Percentiles rank a stretch among this genome's conserved stretches.
Conservation (phyloP, 2,797 vertebrate genomes). For the Champsocephalus gunnari region DNA sequence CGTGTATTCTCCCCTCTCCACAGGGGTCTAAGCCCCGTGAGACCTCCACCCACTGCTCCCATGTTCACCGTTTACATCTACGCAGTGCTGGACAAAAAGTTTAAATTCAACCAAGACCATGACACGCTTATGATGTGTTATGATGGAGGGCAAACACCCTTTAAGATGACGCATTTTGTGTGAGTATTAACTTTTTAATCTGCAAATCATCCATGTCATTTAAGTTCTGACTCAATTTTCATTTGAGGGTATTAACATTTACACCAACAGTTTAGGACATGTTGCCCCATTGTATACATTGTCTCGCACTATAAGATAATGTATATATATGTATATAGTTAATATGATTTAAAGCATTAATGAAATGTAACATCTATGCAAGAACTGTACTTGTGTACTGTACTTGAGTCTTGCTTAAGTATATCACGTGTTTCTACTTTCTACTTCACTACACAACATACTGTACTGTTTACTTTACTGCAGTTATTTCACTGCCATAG, state of each 20-base stretch:
- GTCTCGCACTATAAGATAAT: neutral
- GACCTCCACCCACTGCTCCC: constrained; percentile 18
- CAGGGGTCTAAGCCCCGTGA: constrained; percentile 64
- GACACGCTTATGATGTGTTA: constrained; percentile 13
- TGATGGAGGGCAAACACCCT: rapidly evolving
- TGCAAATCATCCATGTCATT: too few relatives aligned
- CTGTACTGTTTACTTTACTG: too few relatives aligned
- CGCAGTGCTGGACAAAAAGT: constrained; percentile 77
- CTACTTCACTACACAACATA: too few relatives aligned
- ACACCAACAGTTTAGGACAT: neutral
- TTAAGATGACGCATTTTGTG: constrained; percentile 56
- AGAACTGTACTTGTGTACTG: too few relatives aligned
- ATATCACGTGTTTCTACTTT: too few relatives aligned
- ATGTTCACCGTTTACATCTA: constrained; percentile 77
- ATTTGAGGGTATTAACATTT: too few relatives aligned
- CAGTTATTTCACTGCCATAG: too few relatives aligned
- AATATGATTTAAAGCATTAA: neutral
- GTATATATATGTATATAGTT: too few relatives aligned
- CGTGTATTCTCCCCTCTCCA: neutral
- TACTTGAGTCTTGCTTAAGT: too few relatives aligned
- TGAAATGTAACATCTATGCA: neutral
- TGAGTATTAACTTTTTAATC: constrained; percentile 48
- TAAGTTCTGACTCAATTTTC: too few relatives aligned
- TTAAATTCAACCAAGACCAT: constrained; percentile 37
- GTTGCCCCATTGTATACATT: neutral